Evolutionary conservation across 2,113 vertebrate species (phyloP), one percentile per base, ranked within the genome.

Genomic region (Aepyceros melampus): DNA sequence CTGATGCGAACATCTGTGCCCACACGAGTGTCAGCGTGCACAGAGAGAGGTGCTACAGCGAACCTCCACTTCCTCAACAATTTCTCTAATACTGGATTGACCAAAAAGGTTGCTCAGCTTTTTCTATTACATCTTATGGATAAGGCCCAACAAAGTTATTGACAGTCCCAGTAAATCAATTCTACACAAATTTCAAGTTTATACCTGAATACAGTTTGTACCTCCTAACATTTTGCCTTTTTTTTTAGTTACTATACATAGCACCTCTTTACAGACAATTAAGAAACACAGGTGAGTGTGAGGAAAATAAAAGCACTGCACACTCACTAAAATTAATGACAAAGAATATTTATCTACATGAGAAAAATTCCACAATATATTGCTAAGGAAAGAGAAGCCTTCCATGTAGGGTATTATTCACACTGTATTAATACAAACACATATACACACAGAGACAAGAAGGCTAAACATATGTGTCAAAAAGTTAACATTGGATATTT

Each of bases 301-400:
- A 47, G 45, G 36, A 93, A 90, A 83, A 94, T n/a, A 53, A 88
- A 92, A 58, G 47, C 51, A 74, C 3, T 19, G 2, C 9, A 3
- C 7, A 51, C 36, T 21, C 56, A 78, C 85, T 92, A 79, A 95
- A 71, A 87, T 89, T 47, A 91, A 67, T 86, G 17, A 85, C 78
- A 43, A 94, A 85, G 43, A 95, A 43, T 62, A 97, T 81, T 95
- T 78, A 85, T 67, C 36, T 78, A 93, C 71, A 31, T 10, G 33
- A 86, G 90, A 67, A 81, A 92, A 71, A 47, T 23, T 64, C 31
- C 40, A 87, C 40, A 62, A 40, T 81, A 53, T 12, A 93, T 5
- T 95, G 49, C 53, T 87, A 83, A 89, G 45, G 21, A 49, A 95
- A 96, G 85, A 81, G 49, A 94, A 60, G n/a, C 53, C 78, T 90